Percentiles rank a stretch among this genome's conserved stretches.
These are phyloP conservation scores for Murina feae DNA, from an alignment of 2,113 vertebrate species.

Conservation along the genomic window DNA sequence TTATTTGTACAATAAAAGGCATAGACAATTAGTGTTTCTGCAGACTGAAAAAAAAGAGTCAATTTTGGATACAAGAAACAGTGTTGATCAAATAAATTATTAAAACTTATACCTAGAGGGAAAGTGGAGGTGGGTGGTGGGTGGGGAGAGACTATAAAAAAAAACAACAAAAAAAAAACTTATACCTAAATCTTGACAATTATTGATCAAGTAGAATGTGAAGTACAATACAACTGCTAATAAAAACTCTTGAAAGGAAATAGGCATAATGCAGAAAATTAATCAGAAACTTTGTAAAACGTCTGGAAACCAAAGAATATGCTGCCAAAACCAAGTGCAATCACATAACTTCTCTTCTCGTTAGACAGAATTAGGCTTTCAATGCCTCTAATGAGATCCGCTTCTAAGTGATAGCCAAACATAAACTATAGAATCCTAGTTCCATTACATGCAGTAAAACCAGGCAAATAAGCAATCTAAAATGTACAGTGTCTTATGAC, in stretches of 20 bases:
- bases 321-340: background rate
- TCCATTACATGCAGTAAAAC: background rate
- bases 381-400: background rate
- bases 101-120: no score
- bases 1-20: background rate
- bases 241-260: slow-evolving; percentile 20
- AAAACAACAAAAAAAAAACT: background rate
- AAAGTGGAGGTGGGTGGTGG: no score
- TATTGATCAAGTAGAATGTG: background rate
- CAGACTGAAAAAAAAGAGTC: background rate
- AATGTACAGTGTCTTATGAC: background rate
- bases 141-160: no score
- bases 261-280: background rate
- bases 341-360: background rate
- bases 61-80: background rate
- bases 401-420: background rate
- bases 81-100: background rate
- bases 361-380: background rate
- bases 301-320: background rate
- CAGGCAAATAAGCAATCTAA: slow-evolving; percentile 10
- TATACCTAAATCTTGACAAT: background rate
- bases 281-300: background rate
- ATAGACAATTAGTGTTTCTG: background rate
- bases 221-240: background rate
- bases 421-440: background rate